Evolutionary conservation across 35 echinoderm and acorn worm genomes (phyloP), one percentile per base, ranked within the genome.

Genomic region (Apostichopus californicus): DNA sequence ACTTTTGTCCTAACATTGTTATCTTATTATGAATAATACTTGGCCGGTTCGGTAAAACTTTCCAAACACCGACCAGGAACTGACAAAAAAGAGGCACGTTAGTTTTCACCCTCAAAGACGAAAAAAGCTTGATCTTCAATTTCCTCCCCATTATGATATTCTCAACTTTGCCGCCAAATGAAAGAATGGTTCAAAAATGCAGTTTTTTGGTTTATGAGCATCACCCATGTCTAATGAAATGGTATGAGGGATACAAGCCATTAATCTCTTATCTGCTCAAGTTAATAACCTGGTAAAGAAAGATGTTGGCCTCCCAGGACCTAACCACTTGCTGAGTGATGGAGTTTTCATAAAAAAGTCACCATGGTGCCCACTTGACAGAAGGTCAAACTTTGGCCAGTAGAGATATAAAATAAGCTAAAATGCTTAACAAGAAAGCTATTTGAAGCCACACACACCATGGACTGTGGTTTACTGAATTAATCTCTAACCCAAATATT

Each of bases 341-440:
- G 18, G 4, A 22, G 57, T 56, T 85, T 61, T 59, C 55, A n/a
- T 59, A 59, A 85, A 85, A 85, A 55, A 59, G 20, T 56, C 81
- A 85, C 81, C 57, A 56, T 85, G 81, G 81, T 85, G 81, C 57
- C 8, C 12, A 85, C 58, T 85, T 85, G 57, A 60, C 6, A 85
- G 81, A 85, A 85, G 81, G 81, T 85, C 81, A 85, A 24, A 85
- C 54, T 85, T 85, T 25, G 81, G 81, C 81, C 81, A 85, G 55
- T 56, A 6, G 23, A 85, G 55, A 75, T 20, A 75, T 18, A 22
- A 75, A 22, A 22, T 75, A 0, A 7, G 17, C 6, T 18, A 75
- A 75, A 75, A 75, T 7, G 12, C 17, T 18, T 21, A 20, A 75
- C 6, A 75, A 61, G 58, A 14, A 75, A 75, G n/a, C n/a, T 61